Base-by-base conservation (phyloP, 2,888 invertebrate species). In the Artemia sp. region DNA sequence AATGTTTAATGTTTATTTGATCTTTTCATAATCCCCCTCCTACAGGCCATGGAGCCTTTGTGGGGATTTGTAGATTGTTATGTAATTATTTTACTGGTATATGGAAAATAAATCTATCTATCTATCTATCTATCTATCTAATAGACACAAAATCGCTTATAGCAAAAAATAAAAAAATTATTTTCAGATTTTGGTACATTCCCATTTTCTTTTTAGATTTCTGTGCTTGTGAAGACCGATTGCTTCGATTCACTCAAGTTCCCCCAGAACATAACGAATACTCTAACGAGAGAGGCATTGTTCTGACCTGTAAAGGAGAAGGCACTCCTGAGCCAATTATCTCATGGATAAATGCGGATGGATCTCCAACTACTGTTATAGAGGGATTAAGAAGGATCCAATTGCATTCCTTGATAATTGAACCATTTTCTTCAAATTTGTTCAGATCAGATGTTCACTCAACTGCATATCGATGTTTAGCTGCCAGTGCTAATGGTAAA, bases 261-360 rank as follows among this genome's bases (percentile, higher is more conserved):
- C 64, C 64, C 64, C 8, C 11, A n/a, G 64, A 58, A 24, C 64
- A 58, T n/a, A 58, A 58, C 24, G 64, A 58, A 19, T 58, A 58
- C 64, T 58, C 64, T n/a, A 58, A 58, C 64, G 64, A 58, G 9
- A 58, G 64, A 58, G 64, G 64, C n/a, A 24, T 58, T n/a, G 64
- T 58, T n/a, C 64, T 58, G 24, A 58, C 14, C 64, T 58, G 64
- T 9, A n/a, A n/a, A 58, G 64, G n/a, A 24, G 24, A 24, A 19
- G 64, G 64, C n/a, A 58, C n/a, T 19, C 64, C 64, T 58, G 64
- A 58, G 64, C 64, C 64, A 24, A 24, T 58, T 19, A 58, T 10
- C 64, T 19, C 11, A 24, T 58, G 64, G 64, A 58, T 19, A 58
- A 58, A n/a, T 19, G n/a, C 64, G 9, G 64, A 58, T 58, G 14